Conservation (phyloP, 2,113 vertebrate genomes). For the Nothobranchius furzeri region DNA sequence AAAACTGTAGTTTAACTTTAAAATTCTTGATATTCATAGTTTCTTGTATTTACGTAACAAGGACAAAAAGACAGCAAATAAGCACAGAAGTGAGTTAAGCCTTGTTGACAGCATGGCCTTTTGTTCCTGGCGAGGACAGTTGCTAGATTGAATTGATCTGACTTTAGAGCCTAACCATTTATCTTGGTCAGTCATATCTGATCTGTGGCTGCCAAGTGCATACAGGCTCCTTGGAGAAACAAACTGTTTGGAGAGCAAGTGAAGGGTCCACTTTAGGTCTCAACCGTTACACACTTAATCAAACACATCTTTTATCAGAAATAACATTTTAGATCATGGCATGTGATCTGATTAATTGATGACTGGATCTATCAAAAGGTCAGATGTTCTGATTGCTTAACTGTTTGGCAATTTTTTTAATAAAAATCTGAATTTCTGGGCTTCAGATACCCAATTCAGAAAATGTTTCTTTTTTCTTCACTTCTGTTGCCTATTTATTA, state of each 20-base stretch:
- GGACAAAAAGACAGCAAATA: slow-evolving; percentile 51
- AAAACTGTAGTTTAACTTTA: background rate
- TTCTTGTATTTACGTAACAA: slow-evolving; percentile 38
- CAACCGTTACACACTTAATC: background rate
- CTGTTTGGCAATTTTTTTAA: background rate
- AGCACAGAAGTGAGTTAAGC: slow-evolving; percentile 57
- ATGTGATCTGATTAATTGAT: background rate
- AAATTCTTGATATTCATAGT: slow-evolving; percentile 17
- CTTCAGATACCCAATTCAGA: background rate
- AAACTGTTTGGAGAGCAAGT: slow-evolving; percentile 36
- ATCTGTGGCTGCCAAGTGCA: slow-evolving; percentile 66
- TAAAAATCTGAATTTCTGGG: background rate
- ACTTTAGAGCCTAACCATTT: slow-evolving; percentile 66
- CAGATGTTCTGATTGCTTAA: background rate
- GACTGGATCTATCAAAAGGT: background rate
- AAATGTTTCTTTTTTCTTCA: background rate
- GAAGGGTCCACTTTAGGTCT: slow-evolving; percentile 25
- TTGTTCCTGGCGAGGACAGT: slow-evolving; percentile 67
- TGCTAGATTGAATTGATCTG: slow-evolving; percentile 71
- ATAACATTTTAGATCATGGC: background rate
- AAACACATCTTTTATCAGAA: fast-evolving
- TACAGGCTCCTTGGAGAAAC: slow-evolving; percentile 52
- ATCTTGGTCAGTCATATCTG: slow-evolving; percentile 75
- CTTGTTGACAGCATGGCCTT: slow-evolving; percentile 71
- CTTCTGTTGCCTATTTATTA: too few species aligned